phyloP scores from a whole-genome alignment of 2,797 vertebrate genomes.

The Naso thynnoides region DNA sequence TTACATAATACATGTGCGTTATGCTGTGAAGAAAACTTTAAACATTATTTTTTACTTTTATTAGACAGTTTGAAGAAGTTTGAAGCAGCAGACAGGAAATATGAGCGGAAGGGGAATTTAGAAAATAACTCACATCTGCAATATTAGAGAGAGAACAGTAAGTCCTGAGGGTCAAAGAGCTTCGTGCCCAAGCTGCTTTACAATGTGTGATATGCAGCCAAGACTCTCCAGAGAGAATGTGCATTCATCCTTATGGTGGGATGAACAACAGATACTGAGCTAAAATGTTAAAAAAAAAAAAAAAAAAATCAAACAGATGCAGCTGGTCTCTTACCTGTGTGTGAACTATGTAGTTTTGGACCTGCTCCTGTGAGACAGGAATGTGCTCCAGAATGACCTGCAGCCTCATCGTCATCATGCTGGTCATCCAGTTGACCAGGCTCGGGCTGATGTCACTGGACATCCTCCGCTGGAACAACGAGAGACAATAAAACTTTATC shows the following conservation, averaged over 20 bases:
- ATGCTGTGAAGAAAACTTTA: constrained; percentile 27
- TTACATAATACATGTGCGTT: constrained; percentile 47
- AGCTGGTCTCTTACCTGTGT: constrained; percentile 59
- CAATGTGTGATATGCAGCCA: no score
- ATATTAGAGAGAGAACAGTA: no score
- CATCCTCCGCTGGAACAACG: constrained; percentile 87
- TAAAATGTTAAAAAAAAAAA: neutral
- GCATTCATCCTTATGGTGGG: neutral
- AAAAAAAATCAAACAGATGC: no score
- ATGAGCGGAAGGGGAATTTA: neutral
- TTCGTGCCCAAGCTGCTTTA: neutral
- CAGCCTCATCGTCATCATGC: constrained; percentile 94
- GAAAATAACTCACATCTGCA: no score
- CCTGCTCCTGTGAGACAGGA: constrained; percentile 90
- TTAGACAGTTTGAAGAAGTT: neutral
- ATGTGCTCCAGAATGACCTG: constrained; percentile 93
- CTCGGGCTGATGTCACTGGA: constrained; percentile 93
- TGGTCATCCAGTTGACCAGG: constrained; percentile 94
- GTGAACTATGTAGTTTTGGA: constrained; percentile 86
- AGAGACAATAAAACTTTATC: neutral
- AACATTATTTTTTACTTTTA: neutral
- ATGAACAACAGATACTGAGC: neutral
- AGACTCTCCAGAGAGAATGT: no score
- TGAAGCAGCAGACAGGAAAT: neutral
- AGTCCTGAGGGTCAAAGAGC: neutral